A percentile compares a stretch with the other conserved stretches of the same genome.
phyloP scores from a whole-genome alignment of 2,113 vertebrate genomes.

The Sminthopsis crassicaudata region DNA sequence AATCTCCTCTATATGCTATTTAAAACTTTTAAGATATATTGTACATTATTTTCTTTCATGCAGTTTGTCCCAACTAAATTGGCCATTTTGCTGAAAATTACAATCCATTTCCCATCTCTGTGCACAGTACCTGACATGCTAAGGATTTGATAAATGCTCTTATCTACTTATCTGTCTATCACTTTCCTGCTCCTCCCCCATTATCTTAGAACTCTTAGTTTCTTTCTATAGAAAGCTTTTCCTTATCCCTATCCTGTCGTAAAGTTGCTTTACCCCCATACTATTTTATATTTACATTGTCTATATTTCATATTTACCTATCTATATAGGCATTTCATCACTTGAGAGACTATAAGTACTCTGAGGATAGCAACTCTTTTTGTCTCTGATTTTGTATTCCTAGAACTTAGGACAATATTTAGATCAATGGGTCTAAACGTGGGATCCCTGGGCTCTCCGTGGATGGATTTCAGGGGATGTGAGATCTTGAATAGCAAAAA shows the following conservation, averaged over 20 bases:
- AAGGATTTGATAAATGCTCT: not conserved
- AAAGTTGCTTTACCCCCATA: not conserved
- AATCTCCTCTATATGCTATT: not conserved
- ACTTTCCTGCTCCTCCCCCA: not conserved
- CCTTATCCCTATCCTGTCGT: not conserved
- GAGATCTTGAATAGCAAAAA: not conserved
- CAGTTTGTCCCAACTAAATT: conserved; percentile 1
- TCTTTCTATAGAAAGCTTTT: not conserved
- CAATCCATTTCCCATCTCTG: not conserved
- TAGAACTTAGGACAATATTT: not conserved
- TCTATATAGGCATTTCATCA: not conserved
- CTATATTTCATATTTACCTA: not conserved
- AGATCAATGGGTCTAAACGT: not conserved
- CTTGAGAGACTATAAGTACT: not conserved
- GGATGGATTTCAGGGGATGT: not conserved
- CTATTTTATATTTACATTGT: not conserved
- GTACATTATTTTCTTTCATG: not conserved
- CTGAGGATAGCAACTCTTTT: not conserved
- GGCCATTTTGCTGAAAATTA: not conserved
- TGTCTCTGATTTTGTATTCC: not conserved
- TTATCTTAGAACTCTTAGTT: not conserved
- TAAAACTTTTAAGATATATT: not conserved
- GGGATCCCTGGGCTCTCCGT: not conserved
- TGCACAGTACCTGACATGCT: not conserved
- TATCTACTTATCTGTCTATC: not conserved